Evolutionary conservation across 1,140 invertebrate species (phyloP).

Genomic region (Steinernema khuongi): DNA sequence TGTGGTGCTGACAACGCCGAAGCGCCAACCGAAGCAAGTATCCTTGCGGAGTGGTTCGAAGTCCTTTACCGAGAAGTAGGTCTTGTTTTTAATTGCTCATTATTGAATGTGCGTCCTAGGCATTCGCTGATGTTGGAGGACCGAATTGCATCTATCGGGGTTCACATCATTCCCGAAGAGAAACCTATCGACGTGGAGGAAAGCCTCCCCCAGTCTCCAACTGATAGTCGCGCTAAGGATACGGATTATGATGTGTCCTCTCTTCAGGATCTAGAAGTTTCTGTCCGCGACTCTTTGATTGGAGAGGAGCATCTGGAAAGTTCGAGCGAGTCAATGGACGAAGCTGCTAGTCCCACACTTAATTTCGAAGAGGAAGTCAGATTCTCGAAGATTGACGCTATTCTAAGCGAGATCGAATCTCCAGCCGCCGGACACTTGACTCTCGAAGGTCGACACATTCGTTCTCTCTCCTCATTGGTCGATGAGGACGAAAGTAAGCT

Average conservation of each 20-base stretch:
- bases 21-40: background rate
- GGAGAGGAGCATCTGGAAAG: too few relatives aligned
- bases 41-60: background rate
- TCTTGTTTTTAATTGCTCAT: background rate
- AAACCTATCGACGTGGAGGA: background rate
- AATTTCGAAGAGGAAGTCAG: too few relatives aligned
- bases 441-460: too few relatives aligned
- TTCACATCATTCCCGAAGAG: background rate
- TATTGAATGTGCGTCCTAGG: background rate
- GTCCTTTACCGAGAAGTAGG: background rate
- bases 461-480: too few relatives aligned
- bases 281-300: background rate
- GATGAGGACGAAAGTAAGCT: too few relatives aligned
- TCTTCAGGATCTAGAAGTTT: background rate
- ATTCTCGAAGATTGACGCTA: too few relatives aligned
- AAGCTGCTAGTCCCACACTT: too few relatives aligned
- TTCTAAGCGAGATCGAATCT: too few relatives aligned
- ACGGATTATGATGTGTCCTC: slow-evolving; percentile 1
- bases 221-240: background rate
- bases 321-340: too few relatives aligned
- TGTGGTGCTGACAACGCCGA: background rate
- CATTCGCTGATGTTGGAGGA: background rate
- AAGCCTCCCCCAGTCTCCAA: background rate
- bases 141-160: background rate
- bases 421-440: too few relatives aligned